Evolutionary conservation across 2,113 vertebrate genomes (phyloP).

Genomic region (Silurus asotus): DNA sequence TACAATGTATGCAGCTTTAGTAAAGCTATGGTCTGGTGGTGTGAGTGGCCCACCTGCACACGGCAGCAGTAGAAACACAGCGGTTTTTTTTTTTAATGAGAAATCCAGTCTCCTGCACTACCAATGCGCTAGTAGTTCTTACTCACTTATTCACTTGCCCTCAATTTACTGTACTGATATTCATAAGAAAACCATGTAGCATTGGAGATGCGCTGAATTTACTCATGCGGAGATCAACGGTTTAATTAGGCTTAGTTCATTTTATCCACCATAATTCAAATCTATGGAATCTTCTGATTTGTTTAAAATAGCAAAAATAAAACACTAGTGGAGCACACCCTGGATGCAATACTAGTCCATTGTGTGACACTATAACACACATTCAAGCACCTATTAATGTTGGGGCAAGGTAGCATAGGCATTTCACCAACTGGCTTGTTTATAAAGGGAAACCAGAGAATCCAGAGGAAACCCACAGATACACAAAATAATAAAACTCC

Average conservation of each 20-base stretch:
- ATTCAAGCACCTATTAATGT: not conserved
- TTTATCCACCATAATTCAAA: not conserved
- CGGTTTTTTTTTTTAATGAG: conserved; percentile 7
- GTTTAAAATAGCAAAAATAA: not conserved
- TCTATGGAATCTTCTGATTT: not conserved
- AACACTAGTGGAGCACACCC: not conserved
- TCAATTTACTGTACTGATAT: conserved; percentile 1
- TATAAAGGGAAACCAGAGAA: not conserved
- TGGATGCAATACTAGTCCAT: not conserved
- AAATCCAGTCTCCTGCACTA: not conserved
- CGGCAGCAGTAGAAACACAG: conserved; percentile 29
- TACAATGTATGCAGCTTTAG: conserved; percentile 68
- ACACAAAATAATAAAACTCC: not conserved
- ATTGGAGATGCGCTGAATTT: not conserved
- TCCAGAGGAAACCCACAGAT: not conserved
- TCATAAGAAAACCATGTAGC: not conserved
- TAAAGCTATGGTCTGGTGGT: conserved; percentile 72
- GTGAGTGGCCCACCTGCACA: conserved; percentile 75
- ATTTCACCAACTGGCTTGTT: not conserved
- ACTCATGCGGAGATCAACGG: not conserved
- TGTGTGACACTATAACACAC: not conserved
- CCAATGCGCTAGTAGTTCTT: not conserved
- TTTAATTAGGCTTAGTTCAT: not conserved
- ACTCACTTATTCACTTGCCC: not conserved
- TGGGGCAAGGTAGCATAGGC: not conserved